A percentile compares a stretch with the other conserved stretches of the same genome.
Evolutionary conservation across 2,797 vertebrate species (phyloP).

Genomic region (Micropoecilia bifurca): DNA sequence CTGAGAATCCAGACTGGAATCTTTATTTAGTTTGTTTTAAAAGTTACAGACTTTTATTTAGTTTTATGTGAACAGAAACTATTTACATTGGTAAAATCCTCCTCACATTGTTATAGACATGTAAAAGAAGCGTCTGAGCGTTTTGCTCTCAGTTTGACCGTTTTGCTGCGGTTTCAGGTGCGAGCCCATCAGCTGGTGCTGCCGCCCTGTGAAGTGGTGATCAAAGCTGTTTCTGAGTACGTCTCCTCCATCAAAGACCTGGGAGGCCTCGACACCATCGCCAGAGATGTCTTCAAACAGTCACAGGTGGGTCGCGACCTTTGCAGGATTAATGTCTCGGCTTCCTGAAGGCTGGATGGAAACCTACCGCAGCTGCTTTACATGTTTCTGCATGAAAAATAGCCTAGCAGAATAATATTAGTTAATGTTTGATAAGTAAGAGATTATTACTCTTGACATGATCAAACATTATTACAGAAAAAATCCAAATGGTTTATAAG

Average conservation of each 20-base stretch:
- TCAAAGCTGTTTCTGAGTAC: conserved; percentile 93
- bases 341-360: background rate
- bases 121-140: background rate
- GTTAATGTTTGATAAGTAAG: background rate
- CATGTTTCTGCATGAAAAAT: background rate
- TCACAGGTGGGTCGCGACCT: conserved; percentile 82
- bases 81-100: background rate
- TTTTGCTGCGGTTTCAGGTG: conserved; percentile 75
- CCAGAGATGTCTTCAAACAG: conserved; percentile 93
- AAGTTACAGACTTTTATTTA: background rate
- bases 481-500: background rate
- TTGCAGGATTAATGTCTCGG: background rate
- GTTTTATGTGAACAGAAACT: background rate
- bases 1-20: background rate
- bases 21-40: background rate
- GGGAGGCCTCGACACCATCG: conserved; percentile 87
- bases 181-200: conserved; percentile 92
- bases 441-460: background rate
- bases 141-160: background rate
- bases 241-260: conserved; percentile 91
- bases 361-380: background rate
- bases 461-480: background rate
- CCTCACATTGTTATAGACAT: background rate
- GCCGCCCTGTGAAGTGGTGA: conserved; percentile 93
- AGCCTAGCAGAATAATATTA: background rate